Evolutionary conservation across 1,140 invertebrate genomes (phyloP), one percentile per base, ranked within the genome.

Genomic region (Drosophila bocqueti): DNA sequence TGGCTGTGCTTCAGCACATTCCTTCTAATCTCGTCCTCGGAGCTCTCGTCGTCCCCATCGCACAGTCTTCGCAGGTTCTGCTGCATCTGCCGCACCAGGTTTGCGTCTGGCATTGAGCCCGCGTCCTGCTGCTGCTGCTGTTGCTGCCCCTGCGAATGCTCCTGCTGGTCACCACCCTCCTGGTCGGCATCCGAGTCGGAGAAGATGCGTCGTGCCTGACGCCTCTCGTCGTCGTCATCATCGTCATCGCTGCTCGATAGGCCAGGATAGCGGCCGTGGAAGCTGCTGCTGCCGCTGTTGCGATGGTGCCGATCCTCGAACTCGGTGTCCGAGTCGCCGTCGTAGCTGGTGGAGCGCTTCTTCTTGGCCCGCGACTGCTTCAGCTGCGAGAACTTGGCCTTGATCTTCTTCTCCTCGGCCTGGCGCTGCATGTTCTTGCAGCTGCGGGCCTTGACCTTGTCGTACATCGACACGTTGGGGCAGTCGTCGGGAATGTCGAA

Each of bases 391-490:
- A 98, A 98, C 93, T 98, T 98, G 21, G 97, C 97, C 92, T 97
- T 97, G 21, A 98, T 95, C 92, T 96, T 96, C 93, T 97, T 97
- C 93, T 98, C 96, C 93, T 98, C 97, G 89, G 98, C 97, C 81
- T 97, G 95, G 91, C 97, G 97, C 93, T 97, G 97, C 96, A 97
- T 97, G 89, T 97, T 97, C 92, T 97, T 97, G 62, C 96, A 98
- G 29, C 98, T 98, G 46, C 98, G 95, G 5, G 98, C 97, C 93
- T 99, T 99, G 0, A 99, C 98, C 93, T 99, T 99, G 92, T 99
- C 98, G 93, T 99, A 99, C 98, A 99, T 99, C 38, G 98, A 99
- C 67, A 98, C 97, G 91, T 98, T 99, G 4, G 97, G 97, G 72
- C 96, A 97, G 83, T 98, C 97, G 83, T 97, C 96, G 26, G 97